Percentiles rank a stretch among this genome's conserved stretches.
Conservation (phyloP, 2,888 invertebrate species). For the Rhimphoctona megacephalus region DNA sequence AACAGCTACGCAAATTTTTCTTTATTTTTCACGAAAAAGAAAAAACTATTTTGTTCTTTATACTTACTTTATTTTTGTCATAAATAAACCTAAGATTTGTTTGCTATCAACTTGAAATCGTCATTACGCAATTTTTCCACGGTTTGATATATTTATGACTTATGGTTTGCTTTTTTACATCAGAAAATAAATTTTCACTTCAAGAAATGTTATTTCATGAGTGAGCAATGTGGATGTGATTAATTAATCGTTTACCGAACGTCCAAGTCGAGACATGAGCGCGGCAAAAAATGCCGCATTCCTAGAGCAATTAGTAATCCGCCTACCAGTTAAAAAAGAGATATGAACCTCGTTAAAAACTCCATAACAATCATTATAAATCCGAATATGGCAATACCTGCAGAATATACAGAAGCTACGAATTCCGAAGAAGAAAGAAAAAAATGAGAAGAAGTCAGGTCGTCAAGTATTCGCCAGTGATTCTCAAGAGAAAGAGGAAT, state of each 20-base stretch:
- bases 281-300: neutral
- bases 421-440: slow-evolving; percentile 11
- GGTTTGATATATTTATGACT: too few species aligned
- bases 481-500: slow-evolving; percentile 29
- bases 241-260: neutral
- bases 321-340: neutral
- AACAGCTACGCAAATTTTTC: too few species aligned
- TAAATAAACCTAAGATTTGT: neutral
- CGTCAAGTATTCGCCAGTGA: slow-evolving; percentile 9
- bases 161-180: neutral
- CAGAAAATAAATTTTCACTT: neutral
- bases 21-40: neutral
- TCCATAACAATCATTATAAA: slow-evolving; percentile 1
- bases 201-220: too few species aligned
- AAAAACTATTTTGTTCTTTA: neutral
- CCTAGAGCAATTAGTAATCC: neutral
- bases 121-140: too few species aligned
- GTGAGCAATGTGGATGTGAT: neutral
- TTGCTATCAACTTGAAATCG: neutral
- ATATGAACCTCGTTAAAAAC: neutral
- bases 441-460: slow-evolving; percentile 19
- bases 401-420: slow-evolving; percentile 15
- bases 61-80: neutral
- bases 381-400: neutral
- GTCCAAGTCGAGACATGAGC: neutral